These are phyloP conservation scores for Rotaria magnacalcarata DNA, from an alignment of 2,888 invertebrate species.

Conservation along the genomic window DNA sequence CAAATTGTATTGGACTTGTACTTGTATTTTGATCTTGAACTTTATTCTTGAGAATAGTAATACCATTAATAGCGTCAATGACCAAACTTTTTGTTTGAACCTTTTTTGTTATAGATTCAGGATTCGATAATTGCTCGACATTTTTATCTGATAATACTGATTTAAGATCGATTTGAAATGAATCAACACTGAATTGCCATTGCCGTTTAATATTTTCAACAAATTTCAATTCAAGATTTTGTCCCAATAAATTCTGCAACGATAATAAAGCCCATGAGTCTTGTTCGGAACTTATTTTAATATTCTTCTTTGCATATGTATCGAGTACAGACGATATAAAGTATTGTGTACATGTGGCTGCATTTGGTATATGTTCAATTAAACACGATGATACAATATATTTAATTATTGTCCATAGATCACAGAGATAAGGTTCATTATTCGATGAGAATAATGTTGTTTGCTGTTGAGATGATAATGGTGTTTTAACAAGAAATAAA, in stretches of 20 bases:
- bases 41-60: background rate
- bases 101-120: background rate
- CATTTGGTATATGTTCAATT: background rate
- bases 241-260: constrained; percentile 51
- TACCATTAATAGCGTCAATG: background rate
- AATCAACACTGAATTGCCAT: constrained; percentile 98
- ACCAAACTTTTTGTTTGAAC: constrained; percentile 12
- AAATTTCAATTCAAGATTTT: constrained; percentile 93
- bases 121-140: background rate
- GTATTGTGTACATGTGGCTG: background rate
- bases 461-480: background rate
- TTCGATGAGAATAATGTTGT: constrained; percentile 18
- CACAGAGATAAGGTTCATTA: constrained; percentile 2
- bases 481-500: constrained; percentile 32
- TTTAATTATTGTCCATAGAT: constrained; percentile 29
- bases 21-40: background rate
- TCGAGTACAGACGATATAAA: constrained; percentile 12
- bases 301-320: constrained; percentile 25
- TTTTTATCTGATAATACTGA: constrained; percentile 65
- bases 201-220: constrained; percentile 96
- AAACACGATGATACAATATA: constrained; percentile 21
- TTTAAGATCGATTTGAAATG: constrained; percentile 95
- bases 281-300: background rate
- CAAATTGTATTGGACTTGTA: constrained; percentile 8
- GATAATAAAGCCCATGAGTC: constrained; percentile 45